These are phyloP conservation scores for Elysia chlorotica DNA, from an alignment of 1,140 invertebrate species.

Conservation along the genomic window DNA sequence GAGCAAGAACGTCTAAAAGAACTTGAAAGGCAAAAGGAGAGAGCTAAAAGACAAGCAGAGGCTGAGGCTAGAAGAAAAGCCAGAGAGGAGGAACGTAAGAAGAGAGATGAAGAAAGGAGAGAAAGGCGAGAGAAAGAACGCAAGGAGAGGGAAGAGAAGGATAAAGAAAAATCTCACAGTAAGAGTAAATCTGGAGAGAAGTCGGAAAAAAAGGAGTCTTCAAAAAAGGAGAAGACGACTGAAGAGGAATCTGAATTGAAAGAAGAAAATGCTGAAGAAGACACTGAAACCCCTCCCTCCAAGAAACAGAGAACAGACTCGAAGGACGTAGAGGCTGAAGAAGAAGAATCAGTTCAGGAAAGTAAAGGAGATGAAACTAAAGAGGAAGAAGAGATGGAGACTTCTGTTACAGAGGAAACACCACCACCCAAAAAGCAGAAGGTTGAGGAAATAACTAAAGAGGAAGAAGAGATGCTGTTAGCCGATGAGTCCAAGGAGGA, in stretches of 20 bases:
- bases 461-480: too few relatives aligned
- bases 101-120: background rate
- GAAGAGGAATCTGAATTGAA: background rate
- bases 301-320: background rate
- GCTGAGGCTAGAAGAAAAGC: background rate
- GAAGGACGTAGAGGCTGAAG: background rate
- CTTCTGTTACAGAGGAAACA: too few relatives aligned
- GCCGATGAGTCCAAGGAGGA: too few relatives aligned
- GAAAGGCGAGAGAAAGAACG: background rate
- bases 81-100: background rate
- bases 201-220: background rate
- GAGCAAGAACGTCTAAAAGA: conserved; percentile 4
- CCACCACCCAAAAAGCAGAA: too few relatives aligned
- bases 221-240: background rate
- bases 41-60: background rate
- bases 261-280: background rate
- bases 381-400: too few relatives aligned
- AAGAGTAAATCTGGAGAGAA: background rate
- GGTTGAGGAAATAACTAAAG: too few relatives aligned
- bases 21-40: background rate
- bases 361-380: too few relatives aligned
- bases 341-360: too few relatives aligned
- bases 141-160: background rate
- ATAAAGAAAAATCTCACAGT: background rate
- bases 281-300: too few relatives aligned